A percentile compares a stretch with the other conserved stretches of the same genome.
These are phyloP conservation scores for Plecotus auritus DNA, from an alignment of 2,113 vertebrate species.

Conservation along the genomic window DNA sequence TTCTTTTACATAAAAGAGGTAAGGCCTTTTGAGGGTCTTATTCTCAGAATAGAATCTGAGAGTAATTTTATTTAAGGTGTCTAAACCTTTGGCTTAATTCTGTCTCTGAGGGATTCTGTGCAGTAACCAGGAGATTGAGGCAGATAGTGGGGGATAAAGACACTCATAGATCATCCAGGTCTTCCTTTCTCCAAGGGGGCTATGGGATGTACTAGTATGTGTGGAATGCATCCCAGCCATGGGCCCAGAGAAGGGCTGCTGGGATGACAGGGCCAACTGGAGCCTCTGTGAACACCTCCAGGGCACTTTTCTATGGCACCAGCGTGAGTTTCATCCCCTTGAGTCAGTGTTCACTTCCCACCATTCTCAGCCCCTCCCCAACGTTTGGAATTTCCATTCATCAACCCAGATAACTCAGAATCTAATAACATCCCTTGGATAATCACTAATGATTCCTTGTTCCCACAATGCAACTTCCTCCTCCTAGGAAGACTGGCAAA, in stretches of 20 bases:
- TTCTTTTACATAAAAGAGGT: slow-evolving; percentile 6
- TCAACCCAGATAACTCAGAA: not conserved
- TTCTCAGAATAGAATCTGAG: slow-evolving; percentile 41
- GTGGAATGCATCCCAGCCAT: slow-evolving; percentile 3
- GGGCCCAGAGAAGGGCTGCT: not conserved
- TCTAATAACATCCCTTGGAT: not conserved
- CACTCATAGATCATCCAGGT: slow-evolving; percentile 15
- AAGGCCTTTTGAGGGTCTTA: slow-evolving; percentile 22
- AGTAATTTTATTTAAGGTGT: slow-evolving; percentile 61
- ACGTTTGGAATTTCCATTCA: slow-evolving; percentile 6
- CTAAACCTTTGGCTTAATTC: slow-evolving; percentile 51
- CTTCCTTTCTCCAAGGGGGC: not conserved
- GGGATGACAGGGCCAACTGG: not conserved
- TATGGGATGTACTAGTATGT: not conserved
- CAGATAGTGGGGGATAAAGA: slow-evolving; percentile 35
- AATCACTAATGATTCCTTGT: not conserved
- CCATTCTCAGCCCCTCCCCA: not conserved
- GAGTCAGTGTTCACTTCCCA: not conserved
- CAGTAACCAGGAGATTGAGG: slow-evolving; percentile 26
- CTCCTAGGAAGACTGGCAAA: not conserved
- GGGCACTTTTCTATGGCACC: not conserved
- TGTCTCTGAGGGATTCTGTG: slow-evolving; percentile 46
- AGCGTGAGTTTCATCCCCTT: not conserved
- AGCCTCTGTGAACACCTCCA: not conserved
- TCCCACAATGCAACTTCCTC: not conserved